phyloP scores from a whole-genome alignment of 2,888 invertebrate genomes.

The Cyaniris semiargus region DNA sequence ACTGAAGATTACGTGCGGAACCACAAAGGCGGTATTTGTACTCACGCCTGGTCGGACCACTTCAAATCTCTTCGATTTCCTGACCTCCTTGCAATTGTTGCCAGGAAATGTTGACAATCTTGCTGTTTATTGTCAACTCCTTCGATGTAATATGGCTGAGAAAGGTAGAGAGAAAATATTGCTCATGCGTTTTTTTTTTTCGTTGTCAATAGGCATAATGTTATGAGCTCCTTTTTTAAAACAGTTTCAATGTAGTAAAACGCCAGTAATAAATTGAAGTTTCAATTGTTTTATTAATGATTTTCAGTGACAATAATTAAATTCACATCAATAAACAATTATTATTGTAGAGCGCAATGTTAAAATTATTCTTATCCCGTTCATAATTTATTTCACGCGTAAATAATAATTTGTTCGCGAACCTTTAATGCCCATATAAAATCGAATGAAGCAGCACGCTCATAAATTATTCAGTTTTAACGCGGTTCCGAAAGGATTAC shows the following conservation, averaged over 20 bases:
- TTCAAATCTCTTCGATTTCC: constrained; percentile 63
- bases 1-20: constrained; percentile 69
- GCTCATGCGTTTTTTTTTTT: too few species aligned
- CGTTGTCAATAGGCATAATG: neutral
- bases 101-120: constrained; percentile 39
- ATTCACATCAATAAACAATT: neutral
- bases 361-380: constrained; percentile 1
- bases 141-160: neutral
- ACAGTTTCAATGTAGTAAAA: too few species aligned
- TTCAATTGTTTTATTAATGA: neutral
- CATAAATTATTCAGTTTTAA: constrained; percentile 44
- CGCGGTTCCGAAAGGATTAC: constrained; percentile 50
- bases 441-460: constrained; percentile 35
- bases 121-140: constrained; percentile 25
- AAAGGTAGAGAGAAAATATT: neutral
- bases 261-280: too few species aligned
- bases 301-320: neutral
- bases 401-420: constrained; percentile 24
- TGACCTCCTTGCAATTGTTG: constrained; percentile 50
- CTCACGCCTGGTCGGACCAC: constrained; percentile 57
- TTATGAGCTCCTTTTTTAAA: neutral
- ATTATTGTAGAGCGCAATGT: neutral
- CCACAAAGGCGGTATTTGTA: constrained; percentile 69
- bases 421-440: constrained; percentile 34
- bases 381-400: constrained; percentile 24